These are phyloP conservation scores for Plecotus auritus DNA, from an alignment of 2,113 vertebrate genomes.

Conservation along the genomic window DNA sequence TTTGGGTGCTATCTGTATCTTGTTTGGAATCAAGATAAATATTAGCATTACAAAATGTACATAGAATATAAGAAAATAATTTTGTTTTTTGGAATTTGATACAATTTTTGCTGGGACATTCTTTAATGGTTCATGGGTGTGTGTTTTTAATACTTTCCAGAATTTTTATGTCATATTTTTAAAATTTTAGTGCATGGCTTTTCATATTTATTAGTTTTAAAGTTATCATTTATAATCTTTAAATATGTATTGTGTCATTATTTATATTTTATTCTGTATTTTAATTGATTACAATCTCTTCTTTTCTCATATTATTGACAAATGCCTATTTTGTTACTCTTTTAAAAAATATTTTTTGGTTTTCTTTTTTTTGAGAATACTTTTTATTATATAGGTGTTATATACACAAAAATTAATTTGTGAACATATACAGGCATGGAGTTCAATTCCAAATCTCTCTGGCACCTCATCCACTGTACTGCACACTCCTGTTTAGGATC, in stretches of 20 bases:
- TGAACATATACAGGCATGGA: conserved; percentile 76
- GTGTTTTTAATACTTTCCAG: not conserved
- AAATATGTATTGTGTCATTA: not conserved
- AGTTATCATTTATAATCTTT: not conserved
- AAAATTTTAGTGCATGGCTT: not conserved
- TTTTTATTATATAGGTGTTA: conserved; percentile 86
- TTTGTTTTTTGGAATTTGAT: not conserved
- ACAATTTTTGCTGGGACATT: not conserved
- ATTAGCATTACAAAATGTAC: not conserved
- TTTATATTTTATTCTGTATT: not conserved
- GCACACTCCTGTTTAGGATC: conserved; percentile 52
- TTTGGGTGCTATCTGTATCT: not conserved
- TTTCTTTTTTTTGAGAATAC: conserved; percentile 73
- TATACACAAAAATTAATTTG: conserved; percentile 80
- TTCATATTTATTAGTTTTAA: not conserved
- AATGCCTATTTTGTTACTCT: not conserved
- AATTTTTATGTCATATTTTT: not conserved
- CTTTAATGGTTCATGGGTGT: not conserved
- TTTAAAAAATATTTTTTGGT: not conserved
- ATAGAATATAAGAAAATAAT: not conserved
- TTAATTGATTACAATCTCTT: not conserved
- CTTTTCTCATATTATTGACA: not conserved
- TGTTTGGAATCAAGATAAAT: not conserved
- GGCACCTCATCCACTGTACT: conserved; percentile 61
- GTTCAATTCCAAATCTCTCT: conserved; percentile 28